Percentiles rank a stretch among this genome's conserved stretches.
Evolutionary conservation across 2,888 invertebrate species (phyloP).

Genomic region (Leptinotarsa peninsularis): DNA sequence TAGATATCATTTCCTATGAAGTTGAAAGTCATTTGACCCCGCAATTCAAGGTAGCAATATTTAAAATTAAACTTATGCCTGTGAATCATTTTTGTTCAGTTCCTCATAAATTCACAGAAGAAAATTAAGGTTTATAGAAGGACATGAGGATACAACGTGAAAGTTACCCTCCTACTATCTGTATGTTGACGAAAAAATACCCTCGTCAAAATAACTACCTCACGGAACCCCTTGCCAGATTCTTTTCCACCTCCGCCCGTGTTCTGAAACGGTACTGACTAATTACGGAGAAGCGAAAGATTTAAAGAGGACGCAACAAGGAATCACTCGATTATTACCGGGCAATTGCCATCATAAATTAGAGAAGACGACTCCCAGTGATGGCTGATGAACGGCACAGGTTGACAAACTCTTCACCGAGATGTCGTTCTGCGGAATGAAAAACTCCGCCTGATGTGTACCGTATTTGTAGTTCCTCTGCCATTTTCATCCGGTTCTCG

Average conservation of each 20-base stretch:
- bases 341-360: slow-evolving; percentile 44
- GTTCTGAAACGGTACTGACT: slow-evolving; percentile 39
- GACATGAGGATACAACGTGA: no score
- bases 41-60: no score
- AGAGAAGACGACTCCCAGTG: slow-evolving; percentile 39
- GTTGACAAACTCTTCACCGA: slow-evolving; percentile 45
- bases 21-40: no score
- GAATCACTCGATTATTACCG: slow-evolving; percentile 43
- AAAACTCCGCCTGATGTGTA: slow-evolving; percentile 37
- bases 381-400: slow-evolving; percentile 40
- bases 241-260: neutral
- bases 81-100: no score
- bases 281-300: slow-evolving; percentile 41
- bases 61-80: no score
- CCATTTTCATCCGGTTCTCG: slow-evolving; percentile 42
- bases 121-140: no score
- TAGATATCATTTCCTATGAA: no score
- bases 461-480: slow-evolving; percentile 45
- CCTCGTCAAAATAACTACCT: neutral
- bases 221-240: neutral
- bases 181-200: neutral
- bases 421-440: slow-evolving; percentile 33
- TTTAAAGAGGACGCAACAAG: slow-evolving; percentile 41
- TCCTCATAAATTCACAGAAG: no score
- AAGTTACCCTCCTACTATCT: no score